phyloP scores from a whole-genome alignment of 2,113 vertebrate genomes.

The Chloebia gouldiae region DNA sequence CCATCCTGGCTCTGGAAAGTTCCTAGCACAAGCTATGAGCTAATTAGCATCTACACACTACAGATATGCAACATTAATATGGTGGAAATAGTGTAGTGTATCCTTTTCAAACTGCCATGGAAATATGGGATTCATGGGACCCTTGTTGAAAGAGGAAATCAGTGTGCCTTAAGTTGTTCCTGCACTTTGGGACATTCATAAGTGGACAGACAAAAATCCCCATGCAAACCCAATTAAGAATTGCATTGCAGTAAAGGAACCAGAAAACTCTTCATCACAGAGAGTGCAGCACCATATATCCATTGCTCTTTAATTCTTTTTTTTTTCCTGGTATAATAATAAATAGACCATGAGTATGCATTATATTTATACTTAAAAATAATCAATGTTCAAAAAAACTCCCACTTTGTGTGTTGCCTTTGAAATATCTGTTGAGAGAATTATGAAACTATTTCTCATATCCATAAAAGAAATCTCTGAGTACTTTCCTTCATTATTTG shows the following conservation, averaged over 20 bases:
- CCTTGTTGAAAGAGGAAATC: not conserved
- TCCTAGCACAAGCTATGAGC: not conserved
- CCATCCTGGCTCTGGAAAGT: not conserved
- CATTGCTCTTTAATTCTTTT: fast-evolving
- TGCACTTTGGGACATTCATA: not conserved
- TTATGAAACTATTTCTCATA: not conserved
- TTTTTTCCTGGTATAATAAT: not conserved
- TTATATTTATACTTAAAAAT: not conserved
- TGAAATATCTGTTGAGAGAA: not conserved
- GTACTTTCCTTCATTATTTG: not conserved
- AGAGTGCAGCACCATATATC: not conserved
- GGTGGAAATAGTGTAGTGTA: not conserved
- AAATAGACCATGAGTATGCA: not conserved
- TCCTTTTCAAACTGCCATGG: not conserved
- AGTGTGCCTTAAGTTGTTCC: fast-evolving
- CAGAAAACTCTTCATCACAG: not conserved
- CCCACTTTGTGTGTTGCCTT: not conserved
- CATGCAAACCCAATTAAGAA: not conserved
- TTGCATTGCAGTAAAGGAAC: not conserved
- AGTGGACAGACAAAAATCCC: not conserved
- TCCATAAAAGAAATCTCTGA: not conserved
- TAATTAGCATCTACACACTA: not conserved
- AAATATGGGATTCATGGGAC: not conserved
- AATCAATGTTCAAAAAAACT: not conserved
- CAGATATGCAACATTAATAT: not conserved